A percentile compares a stretch with the other conserved stretches of the same genome.
These are phyloP conservation scores for Dipus sagitta DNA, from an alignment of 2,797 vertebrate genomes.

Conservation along the genomic window DNA sequence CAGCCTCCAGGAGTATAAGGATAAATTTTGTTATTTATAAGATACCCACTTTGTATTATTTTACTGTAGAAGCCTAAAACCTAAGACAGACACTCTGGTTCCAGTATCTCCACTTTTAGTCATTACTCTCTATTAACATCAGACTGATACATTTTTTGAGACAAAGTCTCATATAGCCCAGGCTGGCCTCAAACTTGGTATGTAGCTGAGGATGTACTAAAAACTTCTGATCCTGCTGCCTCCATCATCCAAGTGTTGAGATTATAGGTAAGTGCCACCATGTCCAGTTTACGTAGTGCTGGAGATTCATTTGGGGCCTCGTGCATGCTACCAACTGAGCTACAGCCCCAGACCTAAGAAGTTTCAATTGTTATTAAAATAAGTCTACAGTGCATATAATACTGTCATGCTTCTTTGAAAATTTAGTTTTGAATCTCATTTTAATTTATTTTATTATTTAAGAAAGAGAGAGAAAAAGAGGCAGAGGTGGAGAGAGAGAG, in stretches of 20 bases:
- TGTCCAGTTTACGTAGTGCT: no score
- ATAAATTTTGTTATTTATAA: not conserved
- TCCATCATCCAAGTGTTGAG: no score
- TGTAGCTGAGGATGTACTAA: no score
- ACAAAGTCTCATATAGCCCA: no score
- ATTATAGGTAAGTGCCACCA: no score
- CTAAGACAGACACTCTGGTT: not conserved
- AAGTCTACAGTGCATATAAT: not conserved
- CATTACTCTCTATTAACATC: not conserved
- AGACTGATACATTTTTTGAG: not conserved
- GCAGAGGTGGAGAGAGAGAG: no score
- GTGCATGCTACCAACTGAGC: no score
- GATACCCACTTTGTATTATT: not conserved
- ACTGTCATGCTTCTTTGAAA: not conserved
- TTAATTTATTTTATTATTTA: not conserved
- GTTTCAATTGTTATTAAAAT: not conserved
- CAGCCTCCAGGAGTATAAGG: not conserved
- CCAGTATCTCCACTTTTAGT: not conserved
- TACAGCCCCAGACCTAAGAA: no score
- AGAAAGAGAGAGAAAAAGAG: no score
- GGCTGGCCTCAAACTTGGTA: no score
- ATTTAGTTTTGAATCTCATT: constrained; percentile 15
- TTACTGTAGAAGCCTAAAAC: not conserved
- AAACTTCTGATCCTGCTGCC: no score
- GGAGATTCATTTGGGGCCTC: no score